These are phyloP conservation scores for Cheilosia vulpina DNA, from an alignment of 2,888 invertebrate species.

Conservation along the genomic window DNA sequence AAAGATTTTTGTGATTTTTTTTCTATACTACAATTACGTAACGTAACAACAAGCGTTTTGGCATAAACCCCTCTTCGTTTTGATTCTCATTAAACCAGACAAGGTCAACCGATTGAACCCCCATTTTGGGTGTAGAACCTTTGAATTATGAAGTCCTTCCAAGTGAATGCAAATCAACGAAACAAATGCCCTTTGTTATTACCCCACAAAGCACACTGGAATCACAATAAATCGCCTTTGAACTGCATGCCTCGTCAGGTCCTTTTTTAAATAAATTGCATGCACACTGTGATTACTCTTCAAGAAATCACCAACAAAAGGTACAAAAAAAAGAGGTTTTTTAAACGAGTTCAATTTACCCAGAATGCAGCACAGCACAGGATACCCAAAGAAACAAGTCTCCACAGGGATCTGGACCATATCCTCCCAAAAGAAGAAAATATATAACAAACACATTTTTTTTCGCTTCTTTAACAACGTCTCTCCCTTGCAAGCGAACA, in stretches of 20 bases:
- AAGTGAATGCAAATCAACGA: too few species aligned
- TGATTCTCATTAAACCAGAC: too few species aligned
- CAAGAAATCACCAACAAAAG: conserved; percentile 4
- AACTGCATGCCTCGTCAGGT: conserved; percentile 35
- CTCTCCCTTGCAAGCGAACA: background rate
- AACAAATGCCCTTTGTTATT: too few species aligned
- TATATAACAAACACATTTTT: conserved; percentile 41
- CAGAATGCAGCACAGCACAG: conserved; percentile 5
- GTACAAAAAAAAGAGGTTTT: background rate
- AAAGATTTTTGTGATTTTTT: too few species aligned
- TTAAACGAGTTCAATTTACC: conserved; percentile 19
- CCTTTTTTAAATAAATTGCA: conserved; percentile 31
- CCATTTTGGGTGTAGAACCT: too few species aligned
- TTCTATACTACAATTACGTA: too few species aligned
- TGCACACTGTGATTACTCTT: conserved; percentile 27
- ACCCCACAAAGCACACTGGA: background rate
- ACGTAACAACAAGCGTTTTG: too few species aligned
- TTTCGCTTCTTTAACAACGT: conserved; percentile 29
- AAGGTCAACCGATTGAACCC: too few species aligned
- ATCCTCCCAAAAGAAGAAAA: conserved; percentile 29
- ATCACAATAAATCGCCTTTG: conserved; percentile 33
- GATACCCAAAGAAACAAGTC: conserved; percentile 33
- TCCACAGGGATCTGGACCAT: conserved; percentile 30
- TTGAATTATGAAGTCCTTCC: too few species aligned
- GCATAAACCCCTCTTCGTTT: too few species aligned